Evolutionary conservation across 2,888 invertebrate species (phyloP).

Genomic region (Amphipyra berbera): DNA sequence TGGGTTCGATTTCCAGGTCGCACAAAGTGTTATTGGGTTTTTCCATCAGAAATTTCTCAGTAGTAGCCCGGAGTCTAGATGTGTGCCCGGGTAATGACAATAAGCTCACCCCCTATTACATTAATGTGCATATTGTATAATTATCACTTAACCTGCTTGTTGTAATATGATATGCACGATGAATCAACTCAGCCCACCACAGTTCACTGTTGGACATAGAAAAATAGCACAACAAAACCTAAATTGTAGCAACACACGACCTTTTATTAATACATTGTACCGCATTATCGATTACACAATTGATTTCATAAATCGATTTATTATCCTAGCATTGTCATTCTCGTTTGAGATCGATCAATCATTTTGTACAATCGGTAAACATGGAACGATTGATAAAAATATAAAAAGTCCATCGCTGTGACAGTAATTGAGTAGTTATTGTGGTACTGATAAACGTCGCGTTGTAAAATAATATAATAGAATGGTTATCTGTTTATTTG

Average conservation of each 20-base stretch:
- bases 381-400: constrained; percentile 69
- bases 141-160: no score
- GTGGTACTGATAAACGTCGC: constrained; percentile 57
- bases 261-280: constrained; percentile 49
- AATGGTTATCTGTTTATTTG: constrained; percentile 1
- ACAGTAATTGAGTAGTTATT: constrained; percentile 76
- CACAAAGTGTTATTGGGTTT: no score
- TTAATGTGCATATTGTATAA: no score
- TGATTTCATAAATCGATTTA: constrained; percentile 60
- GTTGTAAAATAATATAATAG: constrained; percentile 24
- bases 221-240: no score
- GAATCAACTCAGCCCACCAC: no score
- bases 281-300: constrained; percentile 59
- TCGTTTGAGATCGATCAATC: constrained; percentile 70
- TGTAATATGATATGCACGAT: no score
- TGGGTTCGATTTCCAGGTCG: no score
- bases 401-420: constrained; percentile 67
- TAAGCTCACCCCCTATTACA: no score
- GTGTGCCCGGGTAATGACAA: no score
- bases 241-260: constrained; percentile 13
- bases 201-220: no score
- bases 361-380: constrained; percentile 53
- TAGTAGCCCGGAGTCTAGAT: no score
- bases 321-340: constrained; percentile 58
- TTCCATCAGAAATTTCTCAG: no score